Evolutionary conservation across 2,888 invertebrate genomes (phyloP).

Genomic region (Brachypalpus laphriformis): DNA sequence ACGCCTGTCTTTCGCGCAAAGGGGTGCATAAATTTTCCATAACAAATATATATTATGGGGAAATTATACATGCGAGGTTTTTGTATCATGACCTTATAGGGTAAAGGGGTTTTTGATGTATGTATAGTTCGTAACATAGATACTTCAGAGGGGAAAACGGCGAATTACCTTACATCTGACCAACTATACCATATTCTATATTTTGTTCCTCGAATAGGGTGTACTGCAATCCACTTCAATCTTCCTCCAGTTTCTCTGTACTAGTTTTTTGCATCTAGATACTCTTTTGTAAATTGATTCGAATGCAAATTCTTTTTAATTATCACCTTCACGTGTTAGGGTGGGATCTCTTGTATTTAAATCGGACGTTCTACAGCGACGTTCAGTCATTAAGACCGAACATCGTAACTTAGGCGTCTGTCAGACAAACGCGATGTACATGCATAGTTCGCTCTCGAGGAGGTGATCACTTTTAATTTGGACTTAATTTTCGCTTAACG

Average conservation of each 20-base stretch:
- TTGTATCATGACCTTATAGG: background rate
- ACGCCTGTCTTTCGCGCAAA: background rate
- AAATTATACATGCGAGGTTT: constrained; percentile 5
- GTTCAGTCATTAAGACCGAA: constrained; percentile 15
- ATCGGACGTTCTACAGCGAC: constrained; percentile 1
- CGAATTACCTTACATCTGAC: too few relatives aligned
- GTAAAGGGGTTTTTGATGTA: background rate
- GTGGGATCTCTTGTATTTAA: background rate
- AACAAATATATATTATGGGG: background rate
- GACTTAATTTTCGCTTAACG: constrained; percentile 8
- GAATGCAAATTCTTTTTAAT: constrained; percentile 25
- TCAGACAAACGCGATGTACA: constrained; percentile 14
- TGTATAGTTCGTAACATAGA: too few relatives aligned
- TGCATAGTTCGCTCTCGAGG: constrained; percentile 2
- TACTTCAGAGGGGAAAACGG: too few relatives aligned
- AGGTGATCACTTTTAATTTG: constrained; percentile 33
- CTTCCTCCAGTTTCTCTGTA: background rate
- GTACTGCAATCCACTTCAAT: background rate
- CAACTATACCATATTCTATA: too few relatives aligned
- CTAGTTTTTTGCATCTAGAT: background rate
- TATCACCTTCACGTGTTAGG: constrained; percentile 14
- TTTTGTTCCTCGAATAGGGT: background rate
- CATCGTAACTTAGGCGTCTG: background rate
- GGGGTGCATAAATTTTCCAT: constrained; percentile 35
- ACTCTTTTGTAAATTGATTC: background rate